Evolutionary conservation across 2,888 invertebrate species (phyloP).

Genomic region (Toxonevra muliebris): DNA sequence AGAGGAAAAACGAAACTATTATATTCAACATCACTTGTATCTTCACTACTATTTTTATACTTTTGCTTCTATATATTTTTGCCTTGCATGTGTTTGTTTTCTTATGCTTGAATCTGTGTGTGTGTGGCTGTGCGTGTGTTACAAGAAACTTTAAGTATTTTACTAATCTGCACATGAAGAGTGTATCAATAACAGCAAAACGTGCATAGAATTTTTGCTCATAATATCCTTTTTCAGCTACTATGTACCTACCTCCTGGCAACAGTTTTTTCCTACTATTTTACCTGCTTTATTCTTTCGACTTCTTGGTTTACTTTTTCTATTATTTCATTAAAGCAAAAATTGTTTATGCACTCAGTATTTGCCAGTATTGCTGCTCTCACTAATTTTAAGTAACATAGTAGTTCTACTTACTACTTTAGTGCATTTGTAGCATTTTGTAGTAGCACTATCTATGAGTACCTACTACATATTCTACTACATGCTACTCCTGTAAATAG

Average conservation of each 20-base stretch:
- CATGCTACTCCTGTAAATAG: too few relatives aligned
- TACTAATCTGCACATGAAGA: conserved; percentile 34
- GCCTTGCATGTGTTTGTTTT: neutral
- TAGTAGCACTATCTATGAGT: too few relatives aligned
- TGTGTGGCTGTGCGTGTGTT: neutral
- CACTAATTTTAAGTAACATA: too few relatives aligned
- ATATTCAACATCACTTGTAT: neutral
- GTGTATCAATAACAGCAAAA: conserved; percentile 34
- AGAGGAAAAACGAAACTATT: neutral
- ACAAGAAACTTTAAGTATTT: conserved; percentile 14
- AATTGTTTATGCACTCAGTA: neutral
- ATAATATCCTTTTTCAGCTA: neutral
- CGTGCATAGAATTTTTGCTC: conserved; percentile 27
- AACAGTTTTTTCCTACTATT: neutral
- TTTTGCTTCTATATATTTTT: neutral
- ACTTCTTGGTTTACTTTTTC: neutral
- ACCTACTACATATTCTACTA: too few relatives aligned
- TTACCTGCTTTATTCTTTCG: neutral
- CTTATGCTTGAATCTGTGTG: neutral
- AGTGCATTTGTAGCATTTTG: too few relatives aligned
- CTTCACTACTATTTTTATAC: neutral
- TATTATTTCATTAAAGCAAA: neutral
- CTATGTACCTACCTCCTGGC: too few relatives aligned
- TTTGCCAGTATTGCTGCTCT: neutral
- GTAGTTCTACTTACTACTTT: too few relatives aligned